These are phyloP conservation scores for Epizoanthus fatuus DNA, from an alignment of 92 coral and sea anemone genomes.

Conservation along the genomic window DNA sequence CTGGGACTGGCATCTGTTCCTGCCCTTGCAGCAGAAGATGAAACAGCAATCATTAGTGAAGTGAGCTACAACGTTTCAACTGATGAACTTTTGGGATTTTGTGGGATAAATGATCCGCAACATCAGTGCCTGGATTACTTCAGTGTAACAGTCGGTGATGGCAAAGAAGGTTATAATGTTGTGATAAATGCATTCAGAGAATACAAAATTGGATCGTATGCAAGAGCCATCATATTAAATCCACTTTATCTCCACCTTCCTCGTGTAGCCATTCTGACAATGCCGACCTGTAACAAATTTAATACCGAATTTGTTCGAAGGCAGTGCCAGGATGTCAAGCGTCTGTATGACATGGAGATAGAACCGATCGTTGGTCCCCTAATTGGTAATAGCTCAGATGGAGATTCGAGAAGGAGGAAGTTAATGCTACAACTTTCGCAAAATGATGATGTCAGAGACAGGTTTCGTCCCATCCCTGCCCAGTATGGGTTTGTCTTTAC, in stretches of 20 bases:
- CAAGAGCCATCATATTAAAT: conserved; percentile 55
- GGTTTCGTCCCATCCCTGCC: conserved; percentile 44
- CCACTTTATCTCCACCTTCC: conserved; percentile 65
- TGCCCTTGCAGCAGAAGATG: conserved; percentile 66
- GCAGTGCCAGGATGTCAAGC: conserved; percentile 70
- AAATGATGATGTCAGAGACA: conserved; percentile 23
- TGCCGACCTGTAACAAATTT: conserved; percentile 68
- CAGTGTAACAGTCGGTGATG: conserved; percentile 55
- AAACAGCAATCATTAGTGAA: conserved; percentile 54
- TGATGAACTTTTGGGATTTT: conserved; percentile 66
- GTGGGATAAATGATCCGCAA: conserved; percentile 39
- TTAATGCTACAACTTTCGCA: conserved; percentile 57
- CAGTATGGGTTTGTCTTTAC: conserved; percentile 46
- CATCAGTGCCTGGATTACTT: conserved; percentile 63
- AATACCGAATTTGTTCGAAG: conserved; percentile 35
- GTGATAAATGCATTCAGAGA: conserved; percentile 48
- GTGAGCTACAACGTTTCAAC: conserved; percentile 31
- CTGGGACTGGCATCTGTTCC: conserved; percentile 38
- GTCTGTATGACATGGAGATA: conserved; percentile 31
- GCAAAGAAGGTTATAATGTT: conserved; percentile 60
- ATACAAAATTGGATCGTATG: conserved; percentile 48
- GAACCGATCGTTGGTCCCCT: conserved; percentile 41
- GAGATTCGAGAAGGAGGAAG: conserved; percentile 54
- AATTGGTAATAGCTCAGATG: conserved; percentile 57
- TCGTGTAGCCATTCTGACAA: conserved; percentile 45